These are phyloP conservation scores for Aspidiotus rigidus DNA, from an alignment of 2,888 invertebrate genomes.

Conservation along the genomic window DNA sequence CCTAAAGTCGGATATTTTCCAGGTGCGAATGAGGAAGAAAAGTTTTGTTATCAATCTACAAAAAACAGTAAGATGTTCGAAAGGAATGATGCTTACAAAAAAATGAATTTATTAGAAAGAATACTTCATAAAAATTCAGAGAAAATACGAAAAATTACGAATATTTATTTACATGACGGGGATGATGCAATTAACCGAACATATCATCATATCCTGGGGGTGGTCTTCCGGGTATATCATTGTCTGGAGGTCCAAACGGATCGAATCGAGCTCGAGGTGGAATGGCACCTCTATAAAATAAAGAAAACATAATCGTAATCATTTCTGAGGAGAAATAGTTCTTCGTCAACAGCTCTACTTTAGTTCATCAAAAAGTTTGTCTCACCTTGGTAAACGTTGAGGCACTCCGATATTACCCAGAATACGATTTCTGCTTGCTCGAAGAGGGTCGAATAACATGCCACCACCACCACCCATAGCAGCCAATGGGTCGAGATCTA, in stretches of 20 bases:
- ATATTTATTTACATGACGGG: too few relatives aligned
- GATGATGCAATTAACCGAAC: conserved; percentile 53
- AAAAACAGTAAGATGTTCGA: too few relatives aligned
- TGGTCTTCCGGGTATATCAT: conserved; percentile 43
- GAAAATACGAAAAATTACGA: too few relatives aligned
- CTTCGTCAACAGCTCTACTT: too few relatives aligned
- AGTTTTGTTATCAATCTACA: too few relatives aligned
- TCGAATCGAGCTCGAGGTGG: conserved; percentile 79
- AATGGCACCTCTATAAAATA: conserved; percentile 50
- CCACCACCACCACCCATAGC: conserved; percentile 55
- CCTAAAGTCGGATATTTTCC: too few relatives aligned
- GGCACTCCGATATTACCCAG: conserved; percentile 45
- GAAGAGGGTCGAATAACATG: conserved; percentile 63
- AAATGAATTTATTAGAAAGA: too few relatives aligned
- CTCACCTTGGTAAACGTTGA: conserved; percentile 52
- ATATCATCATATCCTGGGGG: conserved; percentile 68
- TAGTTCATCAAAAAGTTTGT: too few relatives aligned
- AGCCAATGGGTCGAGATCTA: conserved; percentile 68
- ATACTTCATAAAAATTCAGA: too few relatives aligned
- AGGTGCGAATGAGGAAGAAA: too few relatives aligned
- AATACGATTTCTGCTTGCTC: conserved; percentile 20
- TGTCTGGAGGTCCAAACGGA: conserved; percentile 64
- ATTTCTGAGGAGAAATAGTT: too few relatives aligned
- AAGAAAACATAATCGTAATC: neutral
- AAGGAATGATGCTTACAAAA: too few relatives aligned